Evolutionary conservation across 2,888 invertebrate species (phyloP).

Genomic region (Camptogramma bilineatum): DNA sequence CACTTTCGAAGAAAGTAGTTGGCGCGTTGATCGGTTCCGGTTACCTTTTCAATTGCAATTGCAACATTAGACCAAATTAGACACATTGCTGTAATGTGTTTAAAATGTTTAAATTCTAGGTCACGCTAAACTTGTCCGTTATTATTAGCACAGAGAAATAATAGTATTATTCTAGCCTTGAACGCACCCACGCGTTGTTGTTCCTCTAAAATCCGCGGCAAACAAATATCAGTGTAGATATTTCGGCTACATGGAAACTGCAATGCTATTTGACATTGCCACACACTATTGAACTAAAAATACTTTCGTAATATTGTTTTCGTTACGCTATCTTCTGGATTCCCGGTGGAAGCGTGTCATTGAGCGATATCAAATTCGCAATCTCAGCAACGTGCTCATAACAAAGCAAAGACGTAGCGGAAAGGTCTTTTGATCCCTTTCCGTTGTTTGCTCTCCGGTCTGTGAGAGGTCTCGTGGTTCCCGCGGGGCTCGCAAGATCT

Average conservation of each 20-base stretch:
- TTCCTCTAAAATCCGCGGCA: constrained; percentile 44
- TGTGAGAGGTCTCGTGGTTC: constrained; percentile 39
- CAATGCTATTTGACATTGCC: not conserved
- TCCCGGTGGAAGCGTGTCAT: constrained; percentile 3
- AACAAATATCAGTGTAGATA: not conserved
- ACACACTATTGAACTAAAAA: not conserved
- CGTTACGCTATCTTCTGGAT: not conserved
- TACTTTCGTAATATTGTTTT: not conserved
- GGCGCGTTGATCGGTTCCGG: constrained; percentile 35
- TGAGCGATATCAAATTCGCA: constrained; percentile 22
- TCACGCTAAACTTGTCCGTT: constrained; percentile 39
- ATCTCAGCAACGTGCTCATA: constrained; percentile 39
- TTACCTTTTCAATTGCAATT: constrained; percentile 36
- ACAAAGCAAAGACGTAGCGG: constrained; percentile 38
- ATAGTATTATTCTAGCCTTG: constrained; percentile 44
- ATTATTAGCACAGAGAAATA: constrained; percentile 32
- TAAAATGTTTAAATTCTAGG: constrained; percentile 39
- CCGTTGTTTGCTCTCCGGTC: constrained; percentile 52
- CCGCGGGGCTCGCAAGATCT: constrained; percentile 50
- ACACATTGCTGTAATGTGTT: constrained; percentile 26
- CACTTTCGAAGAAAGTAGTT: constrained; percentile 44
- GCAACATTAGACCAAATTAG: constrained; percentile 30
- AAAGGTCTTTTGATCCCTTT: constrained; percentile 48
- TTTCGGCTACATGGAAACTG: constrained; percentile 5
- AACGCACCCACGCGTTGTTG: constrained; percentile 50